Conservation (phyloP, 2,797 vertebrate genomes). For the Rhadinocentrus ornatus region DNA sequence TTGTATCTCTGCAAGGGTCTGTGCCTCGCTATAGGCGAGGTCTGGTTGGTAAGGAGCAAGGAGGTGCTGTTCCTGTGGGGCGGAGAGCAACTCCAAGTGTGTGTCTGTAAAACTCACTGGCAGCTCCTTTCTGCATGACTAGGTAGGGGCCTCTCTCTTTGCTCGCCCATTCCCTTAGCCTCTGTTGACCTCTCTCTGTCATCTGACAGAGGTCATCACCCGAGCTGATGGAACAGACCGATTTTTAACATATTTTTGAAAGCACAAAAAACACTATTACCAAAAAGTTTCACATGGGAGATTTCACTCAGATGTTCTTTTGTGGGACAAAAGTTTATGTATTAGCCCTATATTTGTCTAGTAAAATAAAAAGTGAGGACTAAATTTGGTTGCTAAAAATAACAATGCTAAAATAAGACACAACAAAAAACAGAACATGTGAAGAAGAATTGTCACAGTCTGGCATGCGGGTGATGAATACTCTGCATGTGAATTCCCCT, state of each 20-base stretch:
- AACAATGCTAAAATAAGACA: neutral
- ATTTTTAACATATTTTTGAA: constrained; percentile 19
- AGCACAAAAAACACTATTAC: constrained; percentile 24
- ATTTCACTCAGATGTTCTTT: neutral
- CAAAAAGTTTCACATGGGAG: constrained; percentile 6
- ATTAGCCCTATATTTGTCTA: neutral
- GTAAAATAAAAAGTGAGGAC: neutral
- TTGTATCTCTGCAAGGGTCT: constrained; percentile 71
- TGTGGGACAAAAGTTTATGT: neutral
- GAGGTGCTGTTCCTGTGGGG: constrained; percentile 53
- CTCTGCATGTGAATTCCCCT: constrained; percentile 30
- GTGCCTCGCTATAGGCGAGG: constrained; percentile 55
- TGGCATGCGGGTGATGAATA: neutral
- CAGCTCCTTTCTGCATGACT: constrained; percentile 85
- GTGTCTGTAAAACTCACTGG: constrained; percentile 51
- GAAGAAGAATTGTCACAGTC: neutral
- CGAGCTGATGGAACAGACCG: constrained; percentile 57
- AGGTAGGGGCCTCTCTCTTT: constrained; percentile 74
- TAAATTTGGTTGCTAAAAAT: neutral
- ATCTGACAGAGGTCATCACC: constrained; percentile 85
- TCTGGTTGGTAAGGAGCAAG: constrained; percentile 48
- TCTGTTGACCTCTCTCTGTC: constrained; percentile 82
- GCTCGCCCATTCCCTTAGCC: constrained; percentile 85
- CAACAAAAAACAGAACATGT: neutral
- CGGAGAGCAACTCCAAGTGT: constrained; percentile 32